phyloP scores from a whole-genome alignment of 2,797 vertebrate species.

The Chelidonichthys spinosus region DNA sequence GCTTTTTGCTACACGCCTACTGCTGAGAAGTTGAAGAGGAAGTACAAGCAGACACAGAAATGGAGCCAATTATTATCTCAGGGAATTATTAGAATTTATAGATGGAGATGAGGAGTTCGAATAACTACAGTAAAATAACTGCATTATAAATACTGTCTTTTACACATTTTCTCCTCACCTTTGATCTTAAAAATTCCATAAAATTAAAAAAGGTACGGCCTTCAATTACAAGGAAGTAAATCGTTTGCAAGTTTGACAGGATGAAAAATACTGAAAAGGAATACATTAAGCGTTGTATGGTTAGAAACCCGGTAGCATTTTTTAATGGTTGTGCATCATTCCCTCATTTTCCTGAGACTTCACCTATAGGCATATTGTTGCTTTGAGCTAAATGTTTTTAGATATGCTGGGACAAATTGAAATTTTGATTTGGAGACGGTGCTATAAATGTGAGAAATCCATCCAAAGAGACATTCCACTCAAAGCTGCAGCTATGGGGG shows the following conservation, averaged over 20 bases:
- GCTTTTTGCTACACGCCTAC: constrained; percentile 7
- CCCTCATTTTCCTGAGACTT: neutral
- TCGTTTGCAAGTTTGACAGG: neutral
- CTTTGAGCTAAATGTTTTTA: neutral
- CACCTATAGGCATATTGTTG: neutral
- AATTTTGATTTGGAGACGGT: neutral
- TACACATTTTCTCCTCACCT: neutral
- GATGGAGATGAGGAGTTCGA: constrained; percentile 3
- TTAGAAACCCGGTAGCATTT: no score
- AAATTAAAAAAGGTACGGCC: neutral
- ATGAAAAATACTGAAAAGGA: neutral
- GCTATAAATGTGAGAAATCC: neutral
- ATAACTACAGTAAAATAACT: neutral
- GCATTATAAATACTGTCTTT: neutral
- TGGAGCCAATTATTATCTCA: constrained; percentile 31
- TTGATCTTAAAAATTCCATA: constrained; percentile 2
- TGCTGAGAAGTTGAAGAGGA: constrained; percentile 9
- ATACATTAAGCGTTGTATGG: no score
- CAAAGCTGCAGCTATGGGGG: neutral
- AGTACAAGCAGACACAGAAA: constrained; percentile 13
- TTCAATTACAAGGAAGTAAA: no score
- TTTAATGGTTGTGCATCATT: no score
- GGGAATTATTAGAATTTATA: constrained; percentile 34
- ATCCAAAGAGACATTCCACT: neutral
- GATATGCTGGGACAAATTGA: neutral